A percentile compares a stretch with the other conserved stretches of the same genome.
These are phyloP conservation scores for Eustalomyia histrio DNA, from an alignment of 2,888 invertebrate genomes.

Conservation along the genomic window DNA sequence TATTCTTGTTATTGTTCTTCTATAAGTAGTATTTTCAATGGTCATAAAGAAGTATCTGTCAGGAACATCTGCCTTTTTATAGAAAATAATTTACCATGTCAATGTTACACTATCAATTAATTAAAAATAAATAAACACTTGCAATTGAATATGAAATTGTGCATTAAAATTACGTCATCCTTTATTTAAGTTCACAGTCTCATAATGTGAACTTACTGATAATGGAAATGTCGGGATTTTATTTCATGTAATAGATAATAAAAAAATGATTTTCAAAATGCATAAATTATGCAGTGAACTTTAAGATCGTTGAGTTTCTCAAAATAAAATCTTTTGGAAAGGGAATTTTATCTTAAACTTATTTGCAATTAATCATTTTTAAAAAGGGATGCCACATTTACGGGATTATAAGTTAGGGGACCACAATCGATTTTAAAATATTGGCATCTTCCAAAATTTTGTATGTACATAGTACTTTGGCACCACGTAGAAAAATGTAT, in stretches of 20 bases:
- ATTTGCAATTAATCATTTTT: too few species aligned
- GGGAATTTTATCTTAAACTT: too few species aligned
- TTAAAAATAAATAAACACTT: slow-evolving; percentile 54
- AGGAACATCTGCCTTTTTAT: slow-evolving; percentile 46
- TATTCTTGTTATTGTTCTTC: too few species aligned
- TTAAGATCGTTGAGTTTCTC: neutral
- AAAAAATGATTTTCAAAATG: neutral
- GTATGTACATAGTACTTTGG: too few species aligned
- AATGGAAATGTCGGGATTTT: slow-evolving; percentile 24
- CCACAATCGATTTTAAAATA: too few species aligned
- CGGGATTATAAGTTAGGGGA: too few species aligned
- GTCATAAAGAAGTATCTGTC: neutral
- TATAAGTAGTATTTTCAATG: too few species aligned
- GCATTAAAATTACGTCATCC: slow-evolving; percentile 59
- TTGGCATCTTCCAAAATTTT: too few species aligned
- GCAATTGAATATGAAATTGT: slow-evolving; percentile 59
- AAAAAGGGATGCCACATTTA: too few species aligned
- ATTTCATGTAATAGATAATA: slow-evolving; percentile 19
- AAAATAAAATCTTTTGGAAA: too few species aligned
- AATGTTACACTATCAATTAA: slow-evolving; percentile 60
- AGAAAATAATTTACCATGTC: slow-evolving; percentile 56
- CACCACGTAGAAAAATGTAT: too few species aligned
- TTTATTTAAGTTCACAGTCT: too few species aligned
- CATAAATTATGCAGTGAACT: slow-evolving; percentile 9
- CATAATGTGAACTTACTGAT: slow-evolving; percentile 24